These are phyloP conservation scores for Capreolus pygargus DNA, from an alignment of 2,113 vertebrate genomes.

Conservation along the genomic window DNA sequence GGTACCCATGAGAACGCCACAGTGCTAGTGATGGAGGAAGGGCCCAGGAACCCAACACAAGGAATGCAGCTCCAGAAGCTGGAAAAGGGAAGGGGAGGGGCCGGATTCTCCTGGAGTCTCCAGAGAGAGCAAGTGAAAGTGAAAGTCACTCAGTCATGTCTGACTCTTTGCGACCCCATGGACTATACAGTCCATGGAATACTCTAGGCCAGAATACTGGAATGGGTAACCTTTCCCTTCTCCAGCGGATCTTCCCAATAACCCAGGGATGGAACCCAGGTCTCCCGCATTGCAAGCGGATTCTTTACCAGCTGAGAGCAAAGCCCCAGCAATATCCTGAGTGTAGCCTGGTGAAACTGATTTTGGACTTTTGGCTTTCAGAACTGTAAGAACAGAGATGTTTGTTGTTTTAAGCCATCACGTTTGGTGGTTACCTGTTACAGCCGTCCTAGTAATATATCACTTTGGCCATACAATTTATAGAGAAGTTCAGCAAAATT, in stretches of 20 bases:
- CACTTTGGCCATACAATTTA: neutral
- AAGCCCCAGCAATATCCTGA: too few relatives aligned
- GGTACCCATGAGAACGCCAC: neutral
- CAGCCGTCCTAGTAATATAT: neutral
- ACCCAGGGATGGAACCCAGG: neutral
- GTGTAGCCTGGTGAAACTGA: neutral
- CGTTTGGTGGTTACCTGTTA: neutral
- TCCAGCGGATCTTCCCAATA: neutral
- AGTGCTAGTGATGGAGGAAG: too few relatives aligned
- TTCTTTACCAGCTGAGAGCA: neutral
- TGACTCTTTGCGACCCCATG: neutral
- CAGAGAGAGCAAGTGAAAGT: neutral
- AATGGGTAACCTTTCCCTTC: neutral
- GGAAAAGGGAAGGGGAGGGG: neutral
- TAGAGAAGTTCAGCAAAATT: neutral
- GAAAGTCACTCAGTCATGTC: fast-evolving
- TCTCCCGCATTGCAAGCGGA: neutral
- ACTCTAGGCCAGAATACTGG: neutral
- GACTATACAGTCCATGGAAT: neutral
- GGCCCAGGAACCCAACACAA: too few relatives aligned
- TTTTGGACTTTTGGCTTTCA: neutral
- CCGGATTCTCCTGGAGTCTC: neutral
- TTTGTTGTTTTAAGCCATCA: neutral
- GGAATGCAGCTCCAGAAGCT: neutral
- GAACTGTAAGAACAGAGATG: neutral